Percentiles rank a stretch among this genome's conserved stretches.
These are phyloP conservation scores for Nemotelus pantherinus DNA, from an alignment of 2,888 invertebrate species.

Conservation along the genomic window DNA sequence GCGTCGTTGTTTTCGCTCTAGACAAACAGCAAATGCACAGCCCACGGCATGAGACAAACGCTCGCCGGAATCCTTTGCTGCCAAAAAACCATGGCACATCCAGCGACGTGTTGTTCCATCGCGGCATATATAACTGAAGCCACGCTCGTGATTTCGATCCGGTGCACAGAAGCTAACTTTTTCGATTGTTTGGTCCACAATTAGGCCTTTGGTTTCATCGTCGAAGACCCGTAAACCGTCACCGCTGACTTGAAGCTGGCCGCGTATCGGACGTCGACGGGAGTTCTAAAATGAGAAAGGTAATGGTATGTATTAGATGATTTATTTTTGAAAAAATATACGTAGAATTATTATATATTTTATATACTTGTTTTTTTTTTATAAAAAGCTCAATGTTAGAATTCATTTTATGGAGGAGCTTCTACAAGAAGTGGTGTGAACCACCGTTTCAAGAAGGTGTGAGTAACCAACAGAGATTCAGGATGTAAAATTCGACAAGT, in stretches of 20 bases:
- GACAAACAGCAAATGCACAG: slow-evolving; percentile 97
- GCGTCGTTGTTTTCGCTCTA: slow-evolving; percentile 96
- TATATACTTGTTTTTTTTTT: too few relatives aligned
- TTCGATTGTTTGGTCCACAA: slow-evolving; percentile 99
- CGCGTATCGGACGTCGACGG: slow-evolving; percentile 86
- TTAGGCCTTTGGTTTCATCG: slow-evolving; percentile 97
- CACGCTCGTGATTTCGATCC: slow-evolving; percentile 96
- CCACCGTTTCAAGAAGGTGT: too few relatives aligned
- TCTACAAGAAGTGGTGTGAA: too few relatives aligned
- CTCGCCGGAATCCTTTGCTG: slow-evolving; percentile 95
- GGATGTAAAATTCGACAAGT: too few relatives aligned
- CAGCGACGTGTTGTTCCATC: slow-evolving; percentile 98
- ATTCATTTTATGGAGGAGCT: too few relatives aligned
- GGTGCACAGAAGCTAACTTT: slow-evolving; percentile 99
- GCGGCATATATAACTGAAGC: slow-evolving; percentile 97
- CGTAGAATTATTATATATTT: too few relatives aligned
- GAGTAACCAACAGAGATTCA: too few relatives aligned
- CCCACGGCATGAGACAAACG: slow-evolving; percentile 98
- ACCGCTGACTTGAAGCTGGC: slow-evolving; percentile 88
- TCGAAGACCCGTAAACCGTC: slow-evolving; percentile 98
- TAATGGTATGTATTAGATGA: neutral
- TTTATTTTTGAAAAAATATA: too few relatives aligned
- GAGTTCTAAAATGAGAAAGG: slow-evolving; percentile 74
- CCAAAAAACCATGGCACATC: slow-evolving; percentile 99
- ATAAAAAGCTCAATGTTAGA: too few relatives aligned